These are phyloP conservation scores for Vipera latastei DNA, from an alignment of 2,797 vertebrate species.

Conservation along the genomic window DNA sequence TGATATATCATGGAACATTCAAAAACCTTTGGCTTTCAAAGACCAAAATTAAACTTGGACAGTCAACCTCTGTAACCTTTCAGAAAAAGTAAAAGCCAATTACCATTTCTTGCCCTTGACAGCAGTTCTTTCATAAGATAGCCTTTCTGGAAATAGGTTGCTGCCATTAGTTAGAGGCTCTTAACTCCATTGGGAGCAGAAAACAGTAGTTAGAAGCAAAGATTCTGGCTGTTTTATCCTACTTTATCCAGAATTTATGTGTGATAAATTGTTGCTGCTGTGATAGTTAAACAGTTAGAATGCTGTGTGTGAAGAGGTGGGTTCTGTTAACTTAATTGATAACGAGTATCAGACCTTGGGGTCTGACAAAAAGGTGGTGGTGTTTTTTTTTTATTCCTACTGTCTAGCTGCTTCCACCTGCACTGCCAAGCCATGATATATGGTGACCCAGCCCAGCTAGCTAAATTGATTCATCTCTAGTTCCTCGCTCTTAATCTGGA, in stretches of 20 bases:
- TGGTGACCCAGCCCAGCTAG: slow-evolving; percentile 73
- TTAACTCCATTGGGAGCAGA: background rate
- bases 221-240: slow-evolving; percentile 24
- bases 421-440: slow-evolving; percentile 74
- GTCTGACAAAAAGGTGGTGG: slow-evolving; percentile 61
- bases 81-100: slow-evolving; percentile 16
- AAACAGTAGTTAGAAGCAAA: slow-evolving; percentile 46
- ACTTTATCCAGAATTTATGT: slow-evolving; percentile 64
- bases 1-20: slow-evolving; percentile 3
- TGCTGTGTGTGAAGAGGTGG: slow-evolving; percentile 65
- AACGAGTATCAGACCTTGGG: slow-evolving; percentile 77
- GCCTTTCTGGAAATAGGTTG: slow-evolving; percentile 26
- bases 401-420: slow-evolving; percentile 69
- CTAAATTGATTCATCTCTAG: slow-evolving; percentile 83
- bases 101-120: slow-evolving; percentile 23
- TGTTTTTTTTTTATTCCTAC: slow-evolving; percentile 58
- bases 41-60: slow-evolving; percentile 21
- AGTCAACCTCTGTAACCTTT: slow-evolving; percentile 40
- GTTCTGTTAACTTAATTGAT: slow-evolving; percentile 81
- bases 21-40: background rate
- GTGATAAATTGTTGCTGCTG: slow-evolving; percentile 76
- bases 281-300: slow-evolving; percentile 62
- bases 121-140: slow-evolving; percentile 26
- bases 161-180: slow-evolving; percentile 15
- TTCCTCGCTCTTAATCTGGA: slow-evolving; percentile 85